Evolutionary conservation across 2,797 vertebrate genomes (phyloP).

Genomic region (Platyrinchus mystaceus): DNA sequence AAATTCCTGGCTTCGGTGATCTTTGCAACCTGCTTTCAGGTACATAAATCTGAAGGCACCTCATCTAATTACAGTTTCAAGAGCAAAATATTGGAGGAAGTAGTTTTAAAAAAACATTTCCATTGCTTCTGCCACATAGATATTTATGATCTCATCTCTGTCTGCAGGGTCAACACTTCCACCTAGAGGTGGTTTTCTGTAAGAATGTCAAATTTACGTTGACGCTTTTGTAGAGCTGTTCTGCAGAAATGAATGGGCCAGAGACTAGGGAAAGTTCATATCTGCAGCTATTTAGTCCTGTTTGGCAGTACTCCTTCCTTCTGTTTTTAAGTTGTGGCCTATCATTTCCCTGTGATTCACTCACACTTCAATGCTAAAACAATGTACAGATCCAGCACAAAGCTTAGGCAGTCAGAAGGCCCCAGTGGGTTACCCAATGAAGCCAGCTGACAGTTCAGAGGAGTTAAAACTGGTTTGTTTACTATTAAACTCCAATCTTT

Average conservation of each 20-base stretch:
- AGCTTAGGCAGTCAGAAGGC: background rate
- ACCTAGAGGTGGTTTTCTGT: conserved; percentile 65
- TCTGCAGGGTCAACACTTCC: conserved; percentile 66
- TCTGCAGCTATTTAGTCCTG: conserved; percentile 21
- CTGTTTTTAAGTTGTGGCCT: background rate
- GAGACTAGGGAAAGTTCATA: background rate
- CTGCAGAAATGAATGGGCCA: background rate
- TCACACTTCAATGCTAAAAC: background rate
- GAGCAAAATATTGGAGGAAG: conserved; percentile 20
- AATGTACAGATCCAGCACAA: background rate
- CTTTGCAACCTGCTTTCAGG: conserved; percentile 13
- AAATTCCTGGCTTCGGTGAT: background rate
- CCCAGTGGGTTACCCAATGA: background rate
- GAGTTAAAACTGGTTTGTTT: background rate
- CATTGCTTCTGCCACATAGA: conserved; percentile 15
- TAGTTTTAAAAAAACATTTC: background rate
- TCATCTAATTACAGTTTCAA: conserved; percentile 30
- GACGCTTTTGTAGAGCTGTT: background rate
- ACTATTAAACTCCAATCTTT: background rate
- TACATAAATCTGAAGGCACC: conserved; percentile 43
- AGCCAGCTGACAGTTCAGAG: background rate
- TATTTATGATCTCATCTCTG: conserved; percentile 57
- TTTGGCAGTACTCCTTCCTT: conserved; percentile 11
- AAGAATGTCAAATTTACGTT: conserved; percentile 42
- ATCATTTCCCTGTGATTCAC: conserved; percentile 10